Base-by-base conservation (phyloP, 2,888 invertebrate species). In the Andrena hattorfiana region DNA sequence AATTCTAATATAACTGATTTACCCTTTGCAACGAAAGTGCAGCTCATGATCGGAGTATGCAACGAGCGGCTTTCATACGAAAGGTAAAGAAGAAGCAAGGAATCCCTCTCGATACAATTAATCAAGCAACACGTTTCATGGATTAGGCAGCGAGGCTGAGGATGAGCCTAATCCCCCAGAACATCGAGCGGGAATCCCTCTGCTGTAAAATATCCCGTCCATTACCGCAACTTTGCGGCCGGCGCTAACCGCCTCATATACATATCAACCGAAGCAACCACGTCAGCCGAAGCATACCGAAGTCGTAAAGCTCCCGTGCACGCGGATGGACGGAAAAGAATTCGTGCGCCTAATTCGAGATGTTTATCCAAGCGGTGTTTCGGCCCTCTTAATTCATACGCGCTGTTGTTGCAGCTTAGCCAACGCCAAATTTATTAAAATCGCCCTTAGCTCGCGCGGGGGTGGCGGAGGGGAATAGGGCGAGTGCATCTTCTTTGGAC, bases 351-450 rank as follows among this genome's bases (percentile, higher is more conserved):
- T 93, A 93, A 93, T 93, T 93, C 92, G 90, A 93, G 93, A 92
- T 94, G 93, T 93, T 94, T 93, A 93, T 90, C 93, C 92, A 93
- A 93, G 93, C 92, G 84, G 88, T 89, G 89, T 85, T 88, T 85
- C 90, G 85, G 90, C 90, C 88, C 89, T 92, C 91, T 93, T 94
- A 93, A 94, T 94, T 94, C 93, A 94, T 93, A 92, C 91, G 81
- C 87, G 86, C 91, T 94, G 94, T 94, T 94, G 93, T 93, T 94
- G 90, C 92, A 94, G 92, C 93, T 93, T 93, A 93, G 90, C 87
- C 88, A 87, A 90, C 88, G 89, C 85, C 89, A 92, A 94, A 94
- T 93, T 94, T 94, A 94, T 93, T 92, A 92, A 93, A 93, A 92
- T 92, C 88, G 90, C 90, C 90, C 91, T 83, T 62, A 87, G 83